Conservation (phyloP, 2,113 vertebrate genomes). For the Nesogale talazaci region DNA sequence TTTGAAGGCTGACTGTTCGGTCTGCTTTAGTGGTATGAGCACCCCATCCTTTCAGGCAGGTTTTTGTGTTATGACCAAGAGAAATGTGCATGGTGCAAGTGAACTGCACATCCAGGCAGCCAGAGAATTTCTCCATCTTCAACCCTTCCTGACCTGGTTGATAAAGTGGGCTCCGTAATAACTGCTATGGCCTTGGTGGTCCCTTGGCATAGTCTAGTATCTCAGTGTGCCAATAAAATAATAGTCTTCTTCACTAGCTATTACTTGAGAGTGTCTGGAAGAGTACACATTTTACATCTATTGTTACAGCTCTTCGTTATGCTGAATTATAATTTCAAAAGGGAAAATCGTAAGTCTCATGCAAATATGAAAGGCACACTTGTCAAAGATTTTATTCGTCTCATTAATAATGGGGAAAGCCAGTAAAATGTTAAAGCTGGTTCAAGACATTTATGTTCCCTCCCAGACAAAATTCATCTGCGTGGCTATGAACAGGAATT, state of each 20-base stretch:
- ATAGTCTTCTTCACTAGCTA: not conserved
- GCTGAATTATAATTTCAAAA: not conserved
- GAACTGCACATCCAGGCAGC: not conserved
- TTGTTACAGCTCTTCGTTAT: not conserved
- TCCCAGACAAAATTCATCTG: not conserved
- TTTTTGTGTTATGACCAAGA: not conserved
- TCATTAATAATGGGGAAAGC: not conserved
- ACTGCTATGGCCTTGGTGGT: not conserved
- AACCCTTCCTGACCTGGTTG: rapidly evolving
- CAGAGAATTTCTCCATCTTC: not conserved
- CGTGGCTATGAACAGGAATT: not conserved
- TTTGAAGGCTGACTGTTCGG: not conserved
- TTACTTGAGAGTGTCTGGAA: not conserved
- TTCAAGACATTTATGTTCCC: not conserved
- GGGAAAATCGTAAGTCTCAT: not conserved
- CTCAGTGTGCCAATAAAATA: not conserved
- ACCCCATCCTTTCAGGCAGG: not conserved
- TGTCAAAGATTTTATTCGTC: not conserved
- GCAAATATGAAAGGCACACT: not conserved
- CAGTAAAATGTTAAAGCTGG: not conserved
- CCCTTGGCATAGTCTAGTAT: not conserved
- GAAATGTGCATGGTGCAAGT: not conserved
- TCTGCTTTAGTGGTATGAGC: rapidly evolving
- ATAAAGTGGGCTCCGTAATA: not conserved
- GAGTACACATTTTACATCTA: not conserved